These are phyloP conservation scores for Phymorhynchus buccinoides DNA, from an alignment of 1,140 invertebrate species.

Conservation along the genomic window DNA sequence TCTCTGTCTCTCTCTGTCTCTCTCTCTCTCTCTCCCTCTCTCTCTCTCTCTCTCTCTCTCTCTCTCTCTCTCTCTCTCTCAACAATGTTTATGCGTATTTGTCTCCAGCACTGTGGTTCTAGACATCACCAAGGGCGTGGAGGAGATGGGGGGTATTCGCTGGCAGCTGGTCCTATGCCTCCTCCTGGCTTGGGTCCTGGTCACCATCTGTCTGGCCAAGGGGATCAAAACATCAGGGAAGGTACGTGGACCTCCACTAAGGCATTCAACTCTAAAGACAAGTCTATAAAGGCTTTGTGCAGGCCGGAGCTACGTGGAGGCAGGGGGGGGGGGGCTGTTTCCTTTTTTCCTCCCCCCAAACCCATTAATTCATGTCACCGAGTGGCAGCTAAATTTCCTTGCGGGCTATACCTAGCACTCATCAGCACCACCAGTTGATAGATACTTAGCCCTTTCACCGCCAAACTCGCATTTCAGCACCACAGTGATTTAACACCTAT, in stretches of 20 bases:
- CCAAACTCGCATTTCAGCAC: too few species aligned
- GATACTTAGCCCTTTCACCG: too few species aligned
- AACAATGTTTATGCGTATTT: neutral
- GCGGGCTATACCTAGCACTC: too few species aligned
- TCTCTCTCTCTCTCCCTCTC: neutral
- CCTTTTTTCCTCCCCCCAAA: too few species aligned
- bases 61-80: neutral
- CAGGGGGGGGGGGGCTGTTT: neutral
- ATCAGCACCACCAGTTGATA: too few species aligned
- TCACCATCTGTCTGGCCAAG: conserved; percentile 66
- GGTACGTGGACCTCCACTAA: conserved; percentile 46
- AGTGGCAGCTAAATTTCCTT: too few species aligned
- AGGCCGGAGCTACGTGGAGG: neutral
- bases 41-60: neutral
- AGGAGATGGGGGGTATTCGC: conserved; percentile 61
- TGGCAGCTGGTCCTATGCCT: conserved; percentile 67
- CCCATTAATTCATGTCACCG: too few species aligned
- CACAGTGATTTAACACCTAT: too few species aligned
- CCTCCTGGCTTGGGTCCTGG: conserved; percentile 64
- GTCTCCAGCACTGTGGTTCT: conserved; percentile 62
- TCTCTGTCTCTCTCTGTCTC: neutral
- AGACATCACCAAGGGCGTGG: conserved; percentile 65
- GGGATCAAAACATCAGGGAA: conserved; percentile 70
- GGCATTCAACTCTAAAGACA: too few species aligned
- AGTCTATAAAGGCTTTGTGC: too few species aligned